A percentile compares a stretch with the other conserved stretches of the same genome.
Evolutionary conservation across 2,888 invertebrate species (phyloP).

Genomic region (Nowickia ferox): DNA sequence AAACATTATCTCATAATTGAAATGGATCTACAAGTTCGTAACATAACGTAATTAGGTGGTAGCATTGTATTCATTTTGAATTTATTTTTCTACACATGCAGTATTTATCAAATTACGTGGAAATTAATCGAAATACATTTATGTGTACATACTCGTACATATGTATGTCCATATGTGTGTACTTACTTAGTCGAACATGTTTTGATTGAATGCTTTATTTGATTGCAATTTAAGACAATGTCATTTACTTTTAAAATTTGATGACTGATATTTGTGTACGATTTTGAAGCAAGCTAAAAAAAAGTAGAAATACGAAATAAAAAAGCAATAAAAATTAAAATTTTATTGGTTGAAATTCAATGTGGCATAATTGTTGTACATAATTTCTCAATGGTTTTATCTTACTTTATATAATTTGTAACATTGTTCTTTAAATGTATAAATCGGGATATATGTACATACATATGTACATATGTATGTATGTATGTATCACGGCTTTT

Average conservation of each 20-base stretch:
- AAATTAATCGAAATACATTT: constrained; percentile 29
- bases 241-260: constrained; percentile 57
- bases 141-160: neutral
- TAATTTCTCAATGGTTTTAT: neutral
- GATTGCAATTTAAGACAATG: constrained; percentile 48
- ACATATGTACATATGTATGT: neutral
- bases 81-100: constrained; percentile 17
- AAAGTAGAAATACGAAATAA: constrained; percentile 23
- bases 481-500: neutral
- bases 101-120: constrained; percentile 34
- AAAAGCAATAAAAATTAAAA: constrained; percentile 22
- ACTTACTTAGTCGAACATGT: neutral
- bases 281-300: constrained; percentile 42
- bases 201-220: constrained; percentile 2
- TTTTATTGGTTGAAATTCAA: constrained; percentile 18
- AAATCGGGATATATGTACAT: neutral
- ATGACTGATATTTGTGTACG: constrained; percentile 23
- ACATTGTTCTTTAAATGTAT: neutral
- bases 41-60: constrained; percentile 8
- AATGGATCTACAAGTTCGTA: constrained; percentile 6
- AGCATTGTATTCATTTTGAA: constrained; percentile 14
- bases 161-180: neutral
- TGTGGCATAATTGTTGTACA: constrained; percentile 14
- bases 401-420: neutral
- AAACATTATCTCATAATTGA: neutral